A percentile compares a stretch with the other conserved stretches of the same genome.
Evolutionary conservation across 1,140 invertebrate species (phyloP).

Genomic region (Pachyrhynchus sulphureomaculatus): DNA sequence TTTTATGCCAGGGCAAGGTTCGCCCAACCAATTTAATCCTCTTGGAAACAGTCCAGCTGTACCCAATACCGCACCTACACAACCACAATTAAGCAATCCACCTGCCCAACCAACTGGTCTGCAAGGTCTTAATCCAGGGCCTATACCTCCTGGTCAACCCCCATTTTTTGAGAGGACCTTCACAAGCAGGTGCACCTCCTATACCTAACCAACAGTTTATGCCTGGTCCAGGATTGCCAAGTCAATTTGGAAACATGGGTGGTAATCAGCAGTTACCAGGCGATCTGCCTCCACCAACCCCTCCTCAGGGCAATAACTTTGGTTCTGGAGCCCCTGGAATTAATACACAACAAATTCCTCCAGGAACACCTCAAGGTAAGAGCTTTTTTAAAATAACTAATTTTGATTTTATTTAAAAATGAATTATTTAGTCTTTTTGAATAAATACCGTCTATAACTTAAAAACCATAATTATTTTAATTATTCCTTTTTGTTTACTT

Average conservation of each 20-base stretch:
- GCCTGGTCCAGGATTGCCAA: conserved; percentile 1
- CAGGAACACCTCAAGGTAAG: too few relatives aligned
- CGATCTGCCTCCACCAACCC: conserved; percentile 11
- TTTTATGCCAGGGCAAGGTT: not conserved
- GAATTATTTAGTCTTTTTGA: too few relatives aligned
- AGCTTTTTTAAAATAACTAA: too few relatives aligned
- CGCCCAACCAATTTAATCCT: not conserved
- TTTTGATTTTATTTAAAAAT: too few relatives aligned
- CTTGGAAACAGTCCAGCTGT: not conserved
- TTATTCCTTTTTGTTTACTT: too few relatives aligned
- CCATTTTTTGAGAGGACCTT: not conserved
- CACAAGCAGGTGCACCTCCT: not conserved
- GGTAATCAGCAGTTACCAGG: not conserved
- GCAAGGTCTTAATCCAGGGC: not conserved
- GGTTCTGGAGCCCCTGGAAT: too few relatives aligned
- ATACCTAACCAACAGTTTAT: conserved; percentile 11
- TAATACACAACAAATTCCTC: too few relatives aligned
- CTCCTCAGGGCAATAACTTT: conserved; percentile 9
- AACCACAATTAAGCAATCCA: not conserved
- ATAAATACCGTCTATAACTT: too few relatives aligned
- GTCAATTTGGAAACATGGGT: not conserved
- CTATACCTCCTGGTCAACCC: not conserved
- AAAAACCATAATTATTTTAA: too few relatives aligned
- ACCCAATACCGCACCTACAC: conserved; percentile 11
- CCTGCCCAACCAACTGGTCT: too few relatives aligned